Percentiles rank a stretch among this genome's conserved stretches.
Conservation (phyloP, 2,797 vertebrate genomes). For the Acanthornis magna region DNA sequence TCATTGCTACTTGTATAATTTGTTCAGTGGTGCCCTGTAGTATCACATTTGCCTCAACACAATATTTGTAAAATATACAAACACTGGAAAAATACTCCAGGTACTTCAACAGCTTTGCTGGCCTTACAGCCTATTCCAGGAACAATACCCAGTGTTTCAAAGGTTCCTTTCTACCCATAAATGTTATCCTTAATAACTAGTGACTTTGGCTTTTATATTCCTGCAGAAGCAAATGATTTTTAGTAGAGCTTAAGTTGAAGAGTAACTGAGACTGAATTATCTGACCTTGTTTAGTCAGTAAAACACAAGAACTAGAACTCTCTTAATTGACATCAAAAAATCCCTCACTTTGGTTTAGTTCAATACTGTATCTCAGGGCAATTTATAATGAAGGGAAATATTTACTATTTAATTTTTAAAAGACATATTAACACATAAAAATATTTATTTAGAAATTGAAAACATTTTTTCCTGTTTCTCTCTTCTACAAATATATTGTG, state of each 20-base stretch:
- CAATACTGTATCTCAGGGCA: background rate
- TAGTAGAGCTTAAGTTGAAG: background rate
- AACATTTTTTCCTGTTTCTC: background rate
- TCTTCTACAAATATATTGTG: background rate
- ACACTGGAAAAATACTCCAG: background rate
- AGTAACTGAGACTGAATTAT: background rate
- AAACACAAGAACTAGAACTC: background rate
- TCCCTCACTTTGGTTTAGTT: background rate
- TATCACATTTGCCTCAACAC: background rate
- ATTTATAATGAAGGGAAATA: background rate
- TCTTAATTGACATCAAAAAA: background rate
- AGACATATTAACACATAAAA: background rate
- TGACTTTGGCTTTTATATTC: background rate
- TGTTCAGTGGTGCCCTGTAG: background rate
- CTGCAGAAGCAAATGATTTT: background rate
- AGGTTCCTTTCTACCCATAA: background rate
- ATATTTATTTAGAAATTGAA: background rate
- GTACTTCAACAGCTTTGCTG: background rate
- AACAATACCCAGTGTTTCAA: background rate
- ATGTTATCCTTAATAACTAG: background rate
- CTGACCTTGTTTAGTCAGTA: background rate
- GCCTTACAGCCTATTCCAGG: background rate
- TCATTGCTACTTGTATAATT: background rate
- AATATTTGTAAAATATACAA: background rate
- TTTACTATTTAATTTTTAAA: background rate